Conservation (phyloP, 2,797 vertebrate genomes). For the Pantherophis alleghaniensis region DNA sequence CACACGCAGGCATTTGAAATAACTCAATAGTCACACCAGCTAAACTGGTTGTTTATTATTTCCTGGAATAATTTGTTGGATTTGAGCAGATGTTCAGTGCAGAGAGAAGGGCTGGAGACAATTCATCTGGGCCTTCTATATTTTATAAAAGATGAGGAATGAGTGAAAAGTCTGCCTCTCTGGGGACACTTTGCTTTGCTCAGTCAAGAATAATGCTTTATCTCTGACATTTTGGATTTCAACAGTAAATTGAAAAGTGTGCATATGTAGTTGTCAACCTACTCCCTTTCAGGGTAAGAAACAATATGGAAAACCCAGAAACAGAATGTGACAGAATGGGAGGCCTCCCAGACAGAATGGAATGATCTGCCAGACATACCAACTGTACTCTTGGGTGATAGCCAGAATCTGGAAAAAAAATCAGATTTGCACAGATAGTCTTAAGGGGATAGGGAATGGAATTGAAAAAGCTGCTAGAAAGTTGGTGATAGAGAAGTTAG, state of each 20-base stretch:
- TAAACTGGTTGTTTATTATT: not conserved
- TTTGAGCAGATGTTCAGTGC: not conserved
- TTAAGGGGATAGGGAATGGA: not conserved
- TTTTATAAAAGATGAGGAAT: not conserved
- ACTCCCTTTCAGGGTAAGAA: not conserved
- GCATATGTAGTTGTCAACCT: not conserved
- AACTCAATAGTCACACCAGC: not conserved
- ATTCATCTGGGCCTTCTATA: not conserved
- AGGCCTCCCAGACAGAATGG: not conserved
- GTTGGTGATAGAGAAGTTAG: not conserved
- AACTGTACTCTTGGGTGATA: not conserved
- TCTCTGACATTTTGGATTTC: not conserved
- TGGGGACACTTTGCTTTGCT: not conserved
- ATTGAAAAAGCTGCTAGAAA: not conserved
- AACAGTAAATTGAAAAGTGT: not conserved
- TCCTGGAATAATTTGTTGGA: not conserved
- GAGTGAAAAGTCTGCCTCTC: not conserved
- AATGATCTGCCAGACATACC: not conserved
- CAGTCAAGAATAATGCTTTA: not conserved
- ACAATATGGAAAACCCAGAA: not conserved
- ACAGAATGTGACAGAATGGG: not conserved
- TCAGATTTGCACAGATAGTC: not conserved
- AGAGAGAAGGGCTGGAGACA: not conserved
- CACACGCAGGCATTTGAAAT: not conserved
- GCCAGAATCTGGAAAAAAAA: not conserved